Conservation (phyloP, 1,140 invertebrate genomes). For the Drosophila melanogaster region Release_6_plus_ISO1_MT NT_037436.4:16544001-16544500, state of each 20-base stretch:
- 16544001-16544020: constrained; percentile 24
- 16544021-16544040: too few species aligned
- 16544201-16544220: constrained; percentile 24
- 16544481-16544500: too few species aligned
- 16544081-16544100: constrained; percentile 54
- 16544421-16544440: too few species aligned
- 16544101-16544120: constrained; percentile 34
- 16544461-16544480: too few species aligned
- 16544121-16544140: constrained; percentile 64
- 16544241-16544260: constrained; percentile 56
- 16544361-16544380: neutral
- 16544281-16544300: constrained; percentile 82
- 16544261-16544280: constrained; percentile 83
- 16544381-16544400: neutral
- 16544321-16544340: neutral
- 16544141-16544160: neutral
- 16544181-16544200: constrained; percentile 20
- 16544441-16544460: too few species aligned
- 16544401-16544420: too few species aligned
- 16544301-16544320: constrained; percentile 31
- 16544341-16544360: constrained; percentile 6
- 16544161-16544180: neutral
- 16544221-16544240: constrained; percentile 33
- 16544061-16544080: constrained; percentile 62
- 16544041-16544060: constrained; percentile 51